Evolutionary conservation across 2,888 invertebrate genomes (phyloP).

Genomic region (Perithous albicinctus): DNA sequence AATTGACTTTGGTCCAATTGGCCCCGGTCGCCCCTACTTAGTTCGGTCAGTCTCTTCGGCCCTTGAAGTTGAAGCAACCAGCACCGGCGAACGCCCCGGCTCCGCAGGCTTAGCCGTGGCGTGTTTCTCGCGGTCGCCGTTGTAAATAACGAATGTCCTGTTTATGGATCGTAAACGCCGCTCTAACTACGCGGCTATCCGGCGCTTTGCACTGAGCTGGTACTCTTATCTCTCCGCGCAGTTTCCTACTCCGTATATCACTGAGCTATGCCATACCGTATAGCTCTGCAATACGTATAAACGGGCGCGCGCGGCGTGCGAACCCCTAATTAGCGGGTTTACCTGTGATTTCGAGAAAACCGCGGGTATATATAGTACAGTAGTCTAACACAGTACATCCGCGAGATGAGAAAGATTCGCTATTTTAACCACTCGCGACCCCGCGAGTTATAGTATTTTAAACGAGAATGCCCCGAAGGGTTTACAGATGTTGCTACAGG

Average conservation of each 20-base stretch:
- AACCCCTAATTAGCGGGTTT: conserved; percentile 66
- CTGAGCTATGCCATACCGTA: conserved; percentile 32
- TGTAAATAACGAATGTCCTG: conserved; percentile 81
- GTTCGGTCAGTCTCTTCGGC: conserved; percentile 31
- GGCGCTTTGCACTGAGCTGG: conserved; percentile 67
- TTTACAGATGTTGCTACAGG: conserved; percentile 45
- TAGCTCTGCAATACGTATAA: conserved; percentile 25
- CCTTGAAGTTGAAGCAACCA: conserved; percentile 39
- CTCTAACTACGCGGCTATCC: conserved; percentile 75
- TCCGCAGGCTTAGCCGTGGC: conserved; percentile 56
- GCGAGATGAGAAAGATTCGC: conserved; percentile 51
- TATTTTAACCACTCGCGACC: conserved; percentile 51
- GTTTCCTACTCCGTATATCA: conserved; percentile 80
- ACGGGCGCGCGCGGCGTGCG: conserved; percentile 58
- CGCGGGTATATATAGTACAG: conserved; percentile 41
- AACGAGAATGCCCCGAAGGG: conserved; percentile 36
- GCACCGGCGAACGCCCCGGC: conserved; percentile 21
- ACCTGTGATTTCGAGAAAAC: conserved; percentile 63
- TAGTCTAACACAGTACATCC: conserved; percentile 47
- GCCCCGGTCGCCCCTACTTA: conserved; percentile 13
- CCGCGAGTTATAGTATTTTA: conserved; percentile 44
- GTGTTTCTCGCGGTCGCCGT: conserved; percentile 70
- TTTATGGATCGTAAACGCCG: conserved; percentile 82
- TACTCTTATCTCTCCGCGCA: conserved; percentile 71
- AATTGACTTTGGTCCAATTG: conserved; percentile 7